Conservation (phyloP, 92 coral and sea anemone genomes). For the Bergia puertoricense region DNA sequence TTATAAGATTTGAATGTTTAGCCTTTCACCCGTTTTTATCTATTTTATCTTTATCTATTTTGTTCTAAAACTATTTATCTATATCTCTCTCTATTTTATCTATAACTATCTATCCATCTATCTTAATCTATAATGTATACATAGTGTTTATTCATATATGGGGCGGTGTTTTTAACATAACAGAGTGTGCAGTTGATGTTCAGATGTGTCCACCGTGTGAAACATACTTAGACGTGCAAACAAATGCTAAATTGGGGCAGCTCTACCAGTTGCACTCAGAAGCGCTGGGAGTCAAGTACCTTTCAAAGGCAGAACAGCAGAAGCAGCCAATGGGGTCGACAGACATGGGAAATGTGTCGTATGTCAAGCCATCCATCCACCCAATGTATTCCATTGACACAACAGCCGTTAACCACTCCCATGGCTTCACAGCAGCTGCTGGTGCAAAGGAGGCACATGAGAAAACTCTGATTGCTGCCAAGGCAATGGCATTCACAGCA, state of each 20-base stretch:
- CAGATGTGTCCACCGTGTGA: slow-evolving; percentile 57
- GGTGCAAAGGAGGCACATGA: slow-evolving; percentile 75
- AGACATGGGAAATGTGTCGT: slow-evolving; percentile 99
- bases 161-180: background rate
- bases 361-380: slow-evolving; percentile 91
- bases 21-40: no score
- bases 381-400: slow-evolving; percentile 84
- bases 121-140: no score
- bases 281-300: slow-evolving; percentile 66
- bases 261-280: slow-evolving; percentile 85
- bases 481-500: slow-evolving; percentile 86
- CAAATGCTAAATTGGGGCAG: slow-evolving; percentile 74
- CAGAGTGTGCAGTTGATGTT: slow-evolving; percentile 91
- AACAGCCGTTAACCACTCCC: slow-evolving; percentile 72
- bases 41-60: no score
- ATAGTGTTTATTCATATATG: background rate
- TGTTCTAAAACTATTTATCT: no score
- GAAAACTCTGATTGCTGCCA: slow-evolving; percentile 73
- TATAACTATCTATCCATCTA: no score
- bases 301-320: slow-evolving; percentile 71
- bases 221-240: slow-evolving; percentile 64
- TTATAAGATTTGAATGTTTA: no score
- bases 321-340: slow-evolving; percentile 78
- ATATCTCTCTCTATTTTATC: no score
- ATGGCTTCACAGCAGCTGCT: slow-evolving; percentile 75